Base-by-base conservation (phyloP, 2,797 vertebrate genomes). In the Huso huso region DNA sequence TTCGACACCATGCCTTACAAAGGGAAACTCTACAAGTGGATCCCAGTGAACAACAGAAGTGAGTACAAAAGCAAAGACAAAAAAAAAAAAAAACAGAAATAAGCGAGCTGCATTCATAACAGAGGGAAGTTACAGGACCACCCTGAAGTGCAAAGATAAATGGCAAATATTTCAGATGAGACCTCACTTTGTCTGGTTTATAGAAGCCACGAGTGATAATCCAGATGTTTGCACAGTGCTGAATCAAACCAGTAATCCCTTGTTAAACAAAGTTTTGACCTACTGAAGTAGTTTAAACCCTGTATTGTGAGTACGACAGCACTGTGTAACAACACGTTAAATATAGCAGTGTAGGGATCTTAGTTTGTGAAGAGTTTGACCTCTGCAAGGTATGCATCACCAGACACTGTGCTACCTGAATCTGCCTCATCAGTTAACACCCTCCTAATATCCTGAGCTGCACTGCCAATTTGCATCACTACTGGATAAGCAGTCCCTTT, bases 401-500 rank as follows among this genome's bases (percentile, higher is more conserved):
- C n/a, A n/a, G n/a, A n/a, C n/a, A n/a, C n/a, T n/a, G n/a, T n/a
- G n/a, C n/a, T n/a, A n/a, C n/a, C n/a, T n/a, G n/a, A n/a, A n/a
- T n/a, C n/a, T 65, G 37, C 67, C 71, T 72, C 7, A 61, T 6
- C 81, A 99, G 97, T 85, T 6, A 92, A 86, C 74, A n/a, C 93
- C 93, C 1, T 99, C n/a, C n/a, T n/a, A n/a, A n/a, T n/a, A n/a
- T n/a, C n/a, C 95, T 0, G 96, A 98, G 73, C 88, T 99, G 76
- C 93, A 99, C 82, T 99, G 97, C 78, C n/a, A n/a, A n/a, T n/a
- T n/a, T n/a, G n/a, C n/a, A n/a, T n/a, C n/a, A n/a, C n/a, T n/a
- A n/a, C n/a, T n/a, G n/a, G n/a, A n/a, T n/a, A n/a, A n/a, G n/a
- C n/a, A n/a, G n/a, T n/a, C n/a, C n/a, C n/a, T n/a, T n/a, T n/a